Conservation (phyloP, 2,113 vertebrate genomes). For the Thinocorus orbignyianus region DNA sequence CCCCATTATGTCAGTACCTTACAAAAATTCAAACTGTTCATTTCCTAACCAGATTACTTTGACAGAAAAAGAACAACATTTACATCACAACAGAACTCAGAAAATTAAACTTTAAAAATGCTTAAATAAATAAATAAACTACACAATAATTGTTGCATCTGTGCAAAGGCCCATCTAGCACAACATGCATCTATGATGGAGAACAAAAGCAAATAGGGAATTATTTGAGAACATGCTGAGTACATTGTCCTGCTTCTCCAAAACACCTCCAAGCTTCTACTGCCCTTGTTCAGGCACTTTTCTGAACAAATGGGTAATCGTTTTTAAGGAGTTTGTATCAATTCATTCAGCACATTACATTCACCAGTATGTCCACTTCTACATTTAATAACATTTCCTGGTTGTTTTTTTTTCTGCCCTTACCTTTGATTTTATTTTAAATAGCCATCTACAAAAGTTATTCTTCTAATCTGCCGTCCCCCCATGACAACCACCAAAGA, state of each 20-base stretch:
- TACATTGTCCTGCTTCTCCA: background rate
- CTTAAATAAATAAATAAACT: background rate
- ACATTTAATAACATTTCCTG: background rate
- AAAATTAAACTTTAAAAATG: background rate
- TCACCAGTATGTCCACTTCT: background rate
- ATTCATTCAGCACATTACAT: background rate
- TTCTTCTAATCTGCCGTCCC: background rate
- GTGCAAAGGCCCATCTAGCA: background rate
- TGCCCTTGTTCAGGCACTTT: background rate
- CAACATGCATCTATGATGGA: fast-evolving
- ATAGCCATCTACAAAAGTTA: background rate
- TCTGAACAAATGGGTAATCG: background rate
- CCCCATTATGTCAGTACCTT: background rate
- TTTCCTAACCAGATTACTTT: background rate
- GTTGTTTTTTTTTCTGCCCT: background rate
- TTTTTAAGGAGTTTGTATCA: background rate
- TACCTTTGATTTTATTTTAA: background rate
- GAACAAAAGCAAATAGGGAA: background rate
- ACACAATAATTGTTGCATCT: background rate
- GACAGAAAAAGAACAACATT: background rate
- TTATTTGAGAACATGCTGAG: background rate
- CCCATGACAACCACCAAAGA: background rate
- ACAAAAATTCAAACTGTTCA: background rate
- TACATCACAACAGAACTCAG: background rate
- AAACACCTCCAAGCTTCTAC: background rate